These are phyloP conservation scores for Otis tarda DNA, from an alignment of 2,113 vertebrate species.

Conservation along the genomic window DNA sequence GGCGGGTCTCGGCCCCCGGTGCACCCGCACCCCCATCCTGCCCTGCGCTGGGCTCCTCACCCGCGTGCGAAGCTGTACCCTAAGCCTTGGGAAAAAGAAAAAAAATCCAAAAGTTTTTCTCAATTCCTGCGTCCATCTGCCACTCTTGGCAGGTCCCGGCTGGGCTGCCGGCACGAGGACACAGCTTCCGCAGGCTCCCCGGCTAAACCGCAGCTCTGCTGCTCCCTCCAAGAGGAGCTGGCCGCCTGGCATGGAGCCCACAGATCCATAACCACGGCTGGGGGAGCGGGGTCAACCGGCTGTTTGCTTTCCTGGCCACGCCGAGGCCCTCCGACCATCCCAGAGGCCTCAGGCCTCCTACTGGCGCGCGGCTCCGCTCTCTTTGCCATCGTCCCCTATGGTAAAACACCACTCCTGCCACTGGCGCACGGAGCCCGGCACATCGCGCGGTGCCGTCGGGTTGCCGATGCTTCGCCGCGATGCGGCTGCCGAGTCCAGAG, in stretches of 20 bases:
- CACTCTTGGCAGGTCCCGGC: not conserved
- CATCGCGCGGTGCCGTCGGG: rapidly evolving
- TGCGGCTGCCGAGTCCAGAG: not conserved
- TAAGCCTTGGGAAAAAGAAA: not conserved
- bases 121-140: not conserved
- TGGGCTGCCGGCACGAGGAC: not conserved
- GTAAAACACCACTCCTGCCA: not conserved
- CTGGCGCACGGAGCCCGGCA: not conserved
- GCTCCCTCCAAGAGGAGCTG: conserved; percentile 27
- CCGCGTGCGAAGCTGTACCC: not conserved
- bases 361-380: not conserved
- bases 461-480: not conserved
- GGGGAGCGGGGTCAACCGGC: not conserved
- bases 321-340: not conserved
- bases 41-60: not conserved
- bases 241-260: conserved; percentile 26
- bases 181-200: not conserved
- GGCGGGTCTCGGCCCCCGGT: not conserved
- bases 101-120: not conserved
- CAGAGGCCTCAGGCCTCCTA: not conserved
- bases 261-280: not conserved
- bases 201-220: not conserved
- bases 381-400: not conserved
- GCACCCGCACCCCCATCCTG: not conserved
- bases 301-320: not conserved